Percentiles rank a stretch among this genome's conserved stretches.
Evolutionary conservation across 2,888 invertebrate species (phyloP).

Genomic region (Athalia circularis): DNA sequence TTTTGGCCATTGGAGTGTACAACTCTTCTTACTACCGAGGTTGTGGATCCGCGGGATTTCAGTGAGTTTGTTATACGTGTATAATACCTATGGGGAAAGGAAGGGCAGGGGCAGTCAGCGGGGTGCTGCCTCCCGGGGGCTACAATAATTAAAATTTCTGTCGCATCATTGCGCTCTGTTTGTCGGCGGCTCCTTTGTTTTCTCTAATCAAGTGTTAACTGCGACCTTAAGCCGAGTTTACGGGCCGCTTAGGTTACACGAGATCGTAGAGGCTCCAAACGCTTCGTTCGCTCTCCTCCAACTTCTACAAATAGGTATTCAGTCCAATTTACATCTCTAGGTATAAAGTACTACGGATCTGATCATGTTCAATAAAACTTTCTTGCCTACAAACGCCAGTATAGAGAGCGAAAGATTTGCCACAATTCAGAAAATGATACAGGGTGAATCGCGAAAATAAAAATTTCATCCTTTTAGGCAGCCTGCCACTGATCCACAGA

Average conservation of each 20-base stretch:
- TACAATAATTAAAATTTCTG: conserved; percentile 49
- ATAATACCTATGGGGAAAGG: background rate
- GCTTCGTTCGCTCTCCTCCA: background rate
- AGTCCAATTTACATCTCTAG: background rate
- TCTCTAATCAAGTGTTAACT: conserved; percentile 48
- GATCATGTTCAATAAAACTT: conserved; percentile 14
- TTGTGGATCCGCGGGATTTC: conserved; percentile 19
- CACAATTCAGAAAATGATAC: no score
- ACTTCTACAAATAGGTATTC: background rate
- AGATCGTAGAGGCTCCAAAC: background rate
- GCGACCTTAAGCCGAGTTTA: conserved; percentile 40
- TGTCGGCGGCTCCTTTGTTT: conserved; percentile 47
- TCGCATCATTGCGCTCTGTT: conserved; percentile 48
- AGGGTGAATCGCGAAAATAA: no score
- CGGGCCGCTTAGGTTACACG: conserved; percentile 14
- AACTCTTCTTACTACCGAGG: background rate
- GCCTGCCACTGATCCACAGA: no score
- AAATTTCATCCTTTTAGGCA: no score
- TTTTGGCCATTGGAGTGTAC: background rate
- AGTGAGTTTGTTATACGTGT: conserved; percentile 2
- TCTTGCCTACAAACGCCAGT: background rate
- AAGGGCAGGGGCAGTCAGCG: conserved; percentile 41
- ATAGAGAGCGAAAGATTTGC: background rate
- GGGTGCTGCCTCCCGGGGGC: conserved; percentile 46
- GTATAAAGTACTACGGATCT: conserved; percentile 2